Evolutionary conservation across 2,888 invertebrate species (phyloP), one percentile per base, ranked within the genome.

Genomic region (Archips crataeganus): DNA sequence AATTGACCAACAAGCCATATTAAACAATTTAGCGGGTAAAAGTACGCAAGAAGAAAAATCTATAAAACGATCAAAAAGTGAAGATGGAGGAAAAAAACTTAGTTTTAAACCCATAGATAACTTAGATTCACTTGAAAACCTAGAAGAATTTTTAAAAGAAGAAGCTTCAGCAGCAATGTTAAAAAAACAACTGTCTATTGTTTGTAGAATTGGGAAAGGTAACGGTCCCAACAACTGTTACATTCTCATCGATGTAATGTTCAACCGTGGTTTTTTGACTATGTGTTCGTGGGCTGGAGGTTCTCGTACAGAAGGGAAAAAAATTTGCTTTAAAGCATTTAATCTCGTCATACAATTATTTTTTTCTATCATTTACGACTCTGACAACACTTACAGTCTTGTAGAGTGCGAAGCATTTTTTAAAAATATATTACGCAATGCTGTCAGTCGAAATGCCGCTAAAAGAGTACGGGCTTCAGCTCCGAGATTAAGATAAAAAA

Each of bases 161-260:
- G 6, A 39, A 39, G 6, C 39, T 39, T 39, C 39, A 39, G 39
- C 6, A 39, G 39, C 4, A 6, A 5, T 0, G 39, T 39, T 39
- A 39, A 39, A 39, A 5, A 39, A 39, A 39, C 4, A 39, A 39
- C 39, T 39, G 4, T 39, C 39, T 4, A 5, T 39, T 39, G 39
- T 39, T 39, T 39, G 39, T 39, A 39, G 6, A 6, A 5, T 39
- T 39, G 39, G 39, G 6, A 39, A 39, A 39, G 39, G 39, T 39
- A 39, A 6, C 5, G 39, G 39, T 5, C 1, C 45, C 45, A 49
- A 49, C 49, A 49, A 49, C 49, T 49, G 49, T 49, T 49, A n/a
- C 49, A n/a, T n/a, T 49, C 49, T 49, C 49, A n/a, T 49, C n/a
- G 49, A 49, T 49, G 49, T 49, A 49, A 49, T 49, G 49, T 49